These are phyloP conservation scores for Carassius auratus DNA, from an alignment of 2,113 vertebrate species.

Conservation along the genomic window DNA sequence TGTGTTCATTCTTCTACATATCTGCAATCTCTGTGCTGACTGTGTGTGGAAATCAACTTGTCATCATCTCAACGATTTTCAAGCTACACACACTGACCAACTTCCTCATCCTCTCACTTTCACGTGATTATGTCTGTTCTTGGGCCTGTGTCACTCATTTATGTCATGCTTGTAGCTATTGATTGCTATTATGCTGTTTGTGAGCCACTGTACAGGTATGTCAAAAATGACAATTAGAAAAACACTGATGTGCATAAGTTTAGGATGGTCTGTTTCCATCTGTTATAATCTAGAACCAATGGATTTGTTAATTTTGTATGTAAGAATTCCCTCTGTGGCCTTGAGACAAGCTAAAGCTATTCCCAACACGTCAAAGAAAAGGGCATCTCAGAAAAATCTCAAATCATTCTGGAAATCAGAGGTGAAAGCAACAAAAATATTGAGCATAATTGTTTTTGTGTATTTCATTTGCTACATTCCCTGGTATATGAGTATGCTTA, in stretches of 20 bases:
- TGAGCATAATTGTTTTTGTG: conserved; percentile 45
- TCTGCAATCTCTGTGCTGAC: conserved; percentile 54
- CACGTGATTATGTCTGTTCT: conserved; percentile 15
- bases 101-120: conserved; percentile 52
- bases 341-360: no score
- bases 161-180: conserved; percentile 39
- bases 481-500: conserved; percentile 37
- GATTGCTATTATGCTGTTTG: conserved; percentile 54
- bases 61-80: conserved; percentile 50
- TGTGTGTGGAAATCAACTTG: conserved; percentile 53
- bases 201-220: conserved; percentile 34
- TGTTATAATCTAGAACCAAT: conserved; percentile 45
- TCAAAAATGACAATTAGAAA: conserved; percentile 41
- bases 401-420: no score
- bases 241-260: neutral
- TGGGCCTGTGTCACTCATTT: conserved; percentile 42
- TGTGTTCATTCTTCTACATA: conserved; percentile 54
- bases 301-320: neutral
- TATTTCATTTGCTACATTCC: conserved; percentile 55
- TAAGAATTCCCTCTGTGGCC: no score
- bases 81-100: conserved; percentile 59
- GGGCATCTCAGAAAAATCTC: no score
- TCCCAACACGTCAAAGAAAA: no score
- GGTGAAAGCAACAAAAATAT: conserved; percentile 28
- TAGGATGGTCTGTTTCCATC: neutral